A percentile compares a stretch with the other conserved stretches of the same genome.
Conservation (phyloP, 2,113 vertebrate genomes). For the Condylura cristata region DNA sequence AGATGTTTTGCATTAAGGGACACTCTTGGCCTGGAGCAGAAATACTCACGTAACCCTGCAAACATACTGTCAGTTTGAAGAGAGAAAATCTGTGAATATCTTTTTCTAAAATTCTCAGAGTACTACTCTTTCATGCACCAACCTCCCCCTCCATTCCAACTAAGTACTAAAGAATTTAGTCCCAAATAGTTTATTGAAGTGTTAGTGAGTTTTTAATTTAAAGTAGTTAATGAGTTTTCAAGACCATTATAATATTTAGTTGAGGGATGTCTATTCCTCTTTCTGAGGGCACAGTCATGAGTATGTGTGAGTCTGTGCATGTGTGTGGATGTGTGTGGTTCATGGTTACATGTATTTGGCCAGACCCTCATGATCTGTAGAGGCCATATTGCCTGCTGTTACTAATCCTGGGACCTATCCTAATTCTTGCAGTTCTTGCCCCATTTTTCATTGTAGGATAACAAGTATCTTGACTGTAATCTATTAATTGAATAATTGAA, state of each 20-base stretch:
- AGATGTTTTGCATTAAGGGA: background rate
- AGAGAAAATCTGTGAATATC: background rate
- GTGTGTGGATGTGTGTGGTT: background rate
- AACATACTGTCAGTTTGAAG: background rate
- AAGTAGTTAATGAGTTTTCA: background rate
- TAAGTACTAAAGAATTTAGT: background rate
- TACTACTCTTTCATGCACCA: background rate
- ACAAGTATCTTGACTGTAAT: constrained; percentile 94
- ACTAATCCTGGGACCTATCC: constrained; percentile 84
- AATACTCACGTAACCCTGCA: background rate
- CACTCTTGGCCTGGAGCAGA: background rate
- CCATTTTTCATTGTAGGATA: constrained; percentile 90
- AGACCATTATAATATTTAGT: background rate
- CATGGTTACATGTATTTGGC: background rate
- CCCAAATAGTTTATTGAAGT: too few species aligned
- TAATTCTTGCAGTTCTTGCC: constrained; percentile 86
- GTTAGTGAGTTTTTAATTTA: too few species aligned
- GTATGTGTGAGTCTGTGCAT: background rate
- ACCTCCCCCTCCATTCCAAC: background rate
- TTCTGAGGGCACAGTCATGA: background rate
- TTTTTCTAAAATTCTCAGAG: background rate
- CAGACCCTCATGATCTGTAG: constrained; percentile 28
- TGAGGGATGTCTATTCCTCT: background rate
- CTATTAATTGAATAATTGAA: constrained; percentile 99
- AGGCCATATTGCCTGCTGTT: constrained; percentile 80